These are phyloP conservation scores for Heliangelus exortis DNA, from an alignment of 2,797 vertebrate species.

Conservation along the genomic window DNA sequence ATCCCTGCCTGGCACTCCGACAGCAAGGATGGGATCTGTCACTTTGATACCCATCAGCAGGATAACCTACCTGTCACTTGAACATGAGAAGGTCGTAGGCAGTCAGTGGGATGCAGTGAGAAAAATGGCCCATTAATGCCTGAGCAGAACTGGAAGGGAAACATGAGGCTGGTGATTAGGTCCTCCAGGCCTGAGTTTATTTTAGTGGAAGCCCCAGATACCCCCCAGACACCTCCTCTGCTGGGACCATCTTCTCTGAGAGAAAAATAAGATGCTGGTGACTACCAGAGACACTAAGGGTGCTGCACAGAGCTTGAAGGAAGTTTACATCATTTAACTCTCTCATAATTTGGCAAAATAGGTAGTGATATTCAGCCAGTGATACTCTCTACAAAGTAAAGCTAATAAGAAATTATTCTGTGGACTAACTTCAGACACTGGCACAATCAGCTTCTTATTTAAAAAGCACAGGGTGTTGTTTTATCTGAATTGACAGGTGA, in stretches of 20 bases:
- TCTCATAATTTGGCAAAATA: neutral
- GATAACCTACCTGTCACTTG: constrained; percentile 19
- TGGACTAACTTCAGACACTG: neutral
- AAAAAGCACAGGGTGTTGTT: neutral
- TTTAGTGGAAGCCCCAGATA: neutral
- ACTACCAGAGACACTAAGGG: neutral
- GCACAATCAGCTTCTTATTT: constrained; percentile 34
- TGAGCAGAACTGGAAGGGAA: neutral
- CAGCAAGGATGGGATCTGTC: constrained; percentile 42
- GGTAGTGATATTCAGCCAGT: neutral
- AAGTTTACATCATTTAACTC: neutral
- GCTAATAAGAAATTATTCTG: neutral
- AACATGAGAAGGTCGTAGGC: constrained; percentile 65
- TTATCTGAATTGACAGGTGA: constrained; percentile 53
- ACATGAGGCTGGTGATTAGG: neutral
- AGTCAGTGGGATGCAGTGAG: constrained; percentile 40
- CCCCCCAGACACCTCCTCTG: neutral
- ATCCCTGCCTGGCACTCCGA: constrained; percentile 6
- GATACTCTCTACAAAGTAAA: neutral
- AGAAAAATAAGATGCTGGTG: neutral
- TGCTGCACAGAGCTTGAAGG: neutral
- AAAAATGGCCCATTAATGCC: constrained; percentile 54
- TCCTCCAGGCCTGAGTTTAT: fast-evolving
- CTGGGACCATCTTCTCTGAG: neutral
- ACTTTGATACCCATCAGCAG: constrained; percentile 19